Conservation (phyloP, 2,888 invertebrate genomes). For the Kryphioiulus occultus region DNA sequence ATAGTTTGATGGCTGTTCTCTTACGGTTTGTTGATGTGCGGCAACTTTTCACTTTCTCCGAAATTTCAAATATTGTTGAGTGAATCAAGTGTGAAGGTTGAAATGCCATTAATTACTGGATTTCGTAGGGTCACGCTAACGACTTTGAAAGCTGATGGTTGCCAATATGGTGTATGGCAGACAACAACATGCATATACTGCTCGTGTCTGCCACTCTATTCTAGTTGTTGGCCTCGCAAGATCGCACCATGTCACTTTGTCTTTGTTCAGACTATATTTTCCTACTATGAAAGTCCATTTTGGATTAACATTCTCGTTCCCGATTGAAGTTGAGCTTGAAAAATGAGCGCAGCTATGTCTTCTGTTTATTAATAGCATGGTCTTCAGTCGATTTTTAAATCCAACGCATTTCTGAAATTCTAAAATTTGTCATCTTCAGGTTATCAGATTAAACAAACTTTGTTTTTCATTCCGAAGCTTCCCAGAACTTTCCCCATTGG, state of each 20-base stretch:
- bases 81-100: conserved; percentile 13
- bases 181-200: not conserved
- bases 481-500: no score
- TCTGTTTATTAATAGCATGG: not conserved
- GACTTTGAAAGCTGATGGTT: conserved; percentile 4
- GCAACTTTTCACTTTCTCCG: conserved; percentile 11
- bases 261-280: conserved; percentile 8
- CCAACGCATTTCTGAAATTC: not conserved
- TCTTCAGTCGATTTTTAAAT: not conserved
- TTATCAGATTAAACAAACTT: not conserved
- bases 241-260: conserved; percentile 17
- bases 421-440: not conserved
- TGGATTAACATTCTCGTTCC: not conserved
- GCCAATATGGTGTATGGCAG: not conserved
- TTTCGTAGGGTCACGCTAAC: not conserved
- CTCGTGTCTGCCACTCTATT: not conserved
- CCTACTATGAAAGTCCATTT: not conserved
- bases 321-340: not conserved
- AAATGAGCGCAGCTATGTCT: not conserved
- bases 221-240: not conserved
- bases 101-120: conserved; percentile 26
- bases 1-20: conserved; percentile 30
- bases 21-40: conserved; percentile 17
- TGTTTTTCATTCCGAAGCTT: no score
- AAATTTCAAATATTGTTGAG: conserved; percentile 31